A percentile compares a stretch with the other conserved stretches of the same genome.
Conservation (phyloP, 2,888 invertebrate species). For the Labia minor region DNA sequence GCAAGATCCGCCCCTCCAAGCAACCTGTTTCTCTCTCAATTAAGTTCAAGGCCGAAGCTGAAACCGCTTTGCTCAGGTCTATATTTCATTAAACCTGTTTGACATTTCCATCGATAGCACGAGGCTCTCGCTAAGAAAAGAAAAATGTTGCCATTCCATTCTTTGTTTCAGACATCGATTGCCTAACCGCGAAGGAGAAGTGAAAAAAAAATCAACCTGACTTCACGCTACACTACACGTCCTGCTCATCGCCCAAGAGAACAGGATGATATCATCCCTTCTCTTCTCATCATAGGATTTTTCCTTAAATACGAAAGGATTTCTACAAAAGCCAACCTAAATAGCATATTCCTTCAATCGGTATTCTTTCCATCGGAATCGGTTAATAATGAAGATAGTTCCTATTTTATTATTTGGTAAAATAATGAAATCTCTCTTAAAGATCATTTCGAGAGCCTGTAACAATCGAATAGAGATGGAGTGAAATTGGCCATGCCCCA, state of each 20-base stretch:
- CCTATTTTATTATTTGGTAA: too few relatives aligned
- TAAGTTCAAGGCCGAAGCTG: constrained; percentile 4
- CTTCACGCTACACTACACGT: background rate
- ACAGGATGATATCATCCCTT: too few relatives aligned
- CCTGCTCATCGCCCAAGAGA: background rate
- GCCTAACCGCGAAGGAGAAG: background rate
- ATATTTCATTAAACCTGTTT: background rate
- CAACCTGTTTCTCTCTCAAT: constrained; percentile 13
- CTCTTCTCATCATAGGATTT: background rate
- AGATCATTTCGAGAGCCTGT: too few relatives aligned
- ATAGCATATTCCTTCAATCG: too few relatives aligned
- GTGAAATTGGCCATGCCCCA: too few relatives aligned
- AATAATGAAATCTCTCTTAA: too few relatives aligned
- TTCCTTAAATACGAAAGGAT: background rate
- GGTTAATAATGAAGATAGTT: too few relatives aligned
- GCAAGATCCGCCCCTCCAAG: background rate
- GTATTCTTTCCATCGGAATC: too few relatives aligned
- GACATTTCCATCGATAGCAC: background rate
- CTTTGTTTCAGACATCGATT: background rate
- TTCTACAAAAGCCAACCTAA: too few relatives aligned
- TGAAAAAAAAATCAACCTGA: background rate
- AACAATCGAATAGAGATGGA: too few relatives aligned
- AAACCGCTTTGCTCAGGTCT: background rate
- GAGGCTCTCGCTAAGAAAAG: background rate
- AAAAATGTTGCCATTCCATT: background rate